phyloP scores from a whole-genome alignment of 2,113 vertebrate species.

The Castor canadensis region DNA sequence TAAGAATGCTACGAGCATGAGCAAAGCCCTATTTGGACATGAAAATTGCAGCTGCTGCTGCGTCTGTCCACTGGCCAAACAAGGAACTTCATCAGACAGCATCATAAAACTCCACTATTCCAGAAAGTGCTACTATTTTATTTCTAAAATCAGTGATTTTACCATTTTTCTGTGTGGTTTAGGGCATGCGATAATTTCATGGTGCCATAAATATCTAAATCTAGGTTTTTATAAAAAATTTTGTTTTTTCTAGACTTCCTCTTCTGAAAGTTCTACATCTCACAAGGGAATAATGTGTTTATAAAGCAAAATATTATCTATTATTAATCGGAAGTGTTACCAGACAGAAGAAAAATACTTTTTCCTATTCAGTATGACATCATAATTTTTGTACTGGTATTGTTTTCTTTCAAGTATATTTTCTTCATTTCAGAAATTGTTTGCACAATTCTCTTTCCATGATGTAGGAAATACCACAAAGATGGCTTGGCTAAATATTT shows the following conservation, averaged over 20 bases:
- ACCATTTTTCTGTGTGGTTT: not conserved
- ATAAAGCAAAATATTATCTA: not conserved
- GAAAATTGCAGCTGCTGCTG: not conserved
- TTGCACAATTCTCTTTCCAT: accelerated
- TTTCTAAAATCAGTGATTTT: not conserved
- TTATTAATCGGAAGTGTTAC: not conserved
- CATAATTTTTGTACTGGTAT: not conserved
- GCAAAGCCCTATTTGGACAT: not conserved
- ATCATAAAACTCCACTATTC: conserved; percentile 16
- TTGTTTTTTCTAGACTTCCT: not conserved
- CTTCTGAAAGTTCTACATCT: not conserved
- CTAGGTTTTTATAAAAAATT: not conserved
- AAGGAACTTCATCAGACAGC: conserved; percentile 32
- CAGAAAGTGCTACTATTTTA: conserved; percentile 40
- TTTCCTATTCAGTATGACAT: not conserved
- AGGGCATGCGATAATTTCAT: not conserved
- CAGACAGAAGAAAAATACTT: not conserved
- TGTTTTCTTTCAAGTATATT: not conserved
- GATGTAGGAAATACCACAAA: not conserved
- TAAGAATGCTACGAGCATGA: not conserved
- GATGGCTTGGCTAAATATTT: not conserved
- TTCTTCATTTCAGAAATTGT: not conserved
- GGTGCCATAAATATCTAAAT: not conserved
- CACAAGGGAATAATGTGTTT: not conserved
- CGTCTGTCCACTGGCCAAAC: not conserved